Conservation (phyloP, 2,888 invertebrate genomes). For the Anthophora plumipes region DNA sequence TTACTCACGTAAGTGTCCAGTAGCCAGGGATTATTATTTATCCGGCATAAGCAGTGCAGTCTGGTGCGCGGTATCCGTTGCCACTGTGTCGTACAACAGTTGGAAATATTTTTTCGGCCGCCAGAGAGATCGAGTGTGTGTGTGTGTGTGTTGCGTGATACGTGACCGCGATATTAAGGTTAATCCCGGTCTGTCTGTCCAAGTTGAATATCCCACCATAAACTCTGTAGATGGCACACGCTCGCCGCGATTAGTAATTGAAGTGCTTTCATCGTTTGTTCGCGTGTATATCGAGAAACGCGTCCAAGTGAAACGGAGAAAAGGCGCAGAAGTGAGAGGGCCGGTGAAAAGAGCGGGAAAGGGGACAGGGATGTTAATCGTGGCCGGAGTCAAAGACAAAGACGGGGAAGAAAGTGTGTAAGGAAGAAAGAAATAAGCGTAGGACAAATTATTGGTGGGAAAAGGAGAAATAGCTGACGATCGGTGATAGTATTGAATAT, state of each 20-base stretch:
- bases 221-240: conserved; percentile 39
- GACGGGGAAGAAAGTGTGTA: background rate
- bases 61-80: conserved; percentile 44
- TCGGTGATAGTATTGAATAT: conserved; percentile 11
- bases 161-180: conserved; percentile 57
- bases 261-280: conserved; percentile 57
- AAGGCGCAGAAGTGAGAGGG: background rate
- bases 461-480: background rate
- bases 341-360: background rate
- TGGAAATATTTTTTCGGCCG: conserved; percentile 49
- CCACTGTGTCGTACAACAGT: conserved; percentile 40
- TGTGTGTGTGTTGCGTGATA: conserved; percentile 35
- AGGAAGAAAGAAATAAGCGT: background rate
- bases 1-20: conserved; percentile 45
- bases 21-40: conserved; percentile 50
- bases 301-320: background rate
- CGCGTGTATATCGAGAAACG: conserved; percentile 57
- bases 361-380: background rate
- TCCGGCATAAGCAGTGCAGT: conserved; percentile 57
- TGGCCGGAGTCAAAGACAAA: background rate
- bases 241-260: conserved; percentile 65
- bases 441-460: background rate
- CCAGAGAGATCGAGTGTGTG: conserved; percentile 26
- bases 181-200: conserved; percentile 65
- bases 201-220: conserved; percentile 59